Evolutionary conservation across 2,888 invertebrate species (phyloP).

Genomic region (Philaethria dido): DNA sequence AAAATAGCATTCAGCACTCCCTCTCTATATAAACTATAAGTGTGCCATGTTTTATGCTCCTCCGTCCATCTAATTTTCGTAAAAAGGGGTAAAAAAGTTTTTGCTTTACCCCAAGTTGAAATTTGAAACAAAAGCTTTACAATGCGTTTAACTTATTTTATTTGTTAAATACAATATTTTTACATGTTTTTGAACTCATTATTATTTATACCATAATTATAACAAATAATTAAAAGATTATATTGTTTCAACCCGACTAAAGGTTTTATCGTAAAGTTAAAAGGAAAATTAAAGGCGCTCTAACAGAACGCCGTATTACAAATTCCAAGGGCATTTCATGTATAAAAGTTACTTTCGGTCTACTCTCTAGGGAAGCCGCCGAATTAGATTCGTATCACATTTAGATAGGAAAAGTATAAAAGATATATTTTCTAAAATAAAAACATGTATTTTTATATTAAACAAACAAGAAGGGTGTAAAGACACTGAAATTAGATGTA

Average conservation of each 20-base stretch:
- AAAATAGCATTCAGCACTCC: no score
- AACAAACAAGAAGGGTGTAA: background rate
- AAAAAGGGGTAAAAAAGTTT: no score
- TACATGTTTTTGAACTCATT: background rate
- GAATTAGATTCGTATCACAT: constrained; percentile 27
- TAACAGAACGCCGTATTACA: constrained; percentile 19
- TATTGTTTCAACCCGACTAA: background rate
- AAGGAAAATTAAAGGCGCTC: constrained; percentile 17
- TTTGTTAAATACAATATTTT: background rate
- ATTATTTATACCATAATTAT: background rate
- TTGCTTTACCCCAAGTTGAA: no score
- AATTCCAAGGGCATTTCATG: constrained; percentile 24
- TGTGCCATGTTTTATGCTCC: no score
- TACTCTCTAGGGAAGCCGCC: constrained; percentile 15
- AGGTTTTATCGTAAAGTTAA: constrained; percentile 14
- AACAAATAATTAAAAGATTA: background rate
- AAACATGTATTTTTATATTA: constrained; percentile 1
- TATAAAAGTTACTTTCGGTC: constrained; percentile 22
- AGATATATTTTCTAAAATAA: constrained; percentile 18
- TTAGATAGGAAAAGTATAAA: constrained; percentile 17
- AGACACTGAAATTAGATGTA: background rate
- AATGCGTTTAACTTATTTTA: no score
- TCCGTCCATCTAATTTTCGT: no score
- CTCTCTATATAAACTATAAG: no score
- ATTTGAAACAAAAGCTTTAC: no score